These are phyloP conservation scores for Agonopterix heracliana DNA, from an alignment of 2,888 invertebrate species.

Conservation along the genomic window DNA sequence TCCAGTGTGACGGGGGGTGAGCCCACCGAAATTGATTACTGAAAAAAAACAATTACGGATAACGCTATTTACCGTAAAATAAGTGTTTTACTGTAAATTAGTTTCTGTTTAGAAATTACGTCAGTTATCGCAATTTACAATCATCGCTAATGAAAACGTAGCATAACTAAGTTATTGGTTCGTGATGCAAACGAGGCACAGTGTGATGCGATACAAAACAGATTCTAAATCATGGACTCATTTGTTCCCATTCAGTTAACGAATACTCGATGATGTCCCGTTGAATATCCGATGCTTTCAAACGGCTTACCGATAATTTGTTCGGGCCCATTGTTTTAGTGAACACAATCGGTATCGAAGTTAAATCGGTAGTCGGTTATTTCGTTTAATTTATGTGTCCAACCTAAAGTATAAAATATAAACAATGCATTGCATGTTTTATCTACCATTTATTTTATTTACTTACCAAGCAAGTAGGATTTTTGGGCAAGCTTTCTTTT, in stretches of 20 bases:
- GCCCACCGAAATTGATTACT: too few relatives aligned
- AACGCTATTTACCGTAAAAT: too few relatives aligned
- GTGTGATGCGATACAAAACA: slow-evolving; percentile 43
- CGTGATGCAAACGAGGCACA: slow-evolving; percentile 42
- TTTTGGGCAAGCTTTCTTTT: too few relatives aligned
- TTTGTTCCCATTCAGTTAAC: slow-evolving; percentile 62
- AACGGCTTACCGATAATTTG: slow-evolving; percentile 43
- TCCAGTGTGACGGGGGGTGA: too few relatives aligned
- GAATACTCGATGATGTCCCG: slow-evolving; percentile 48
- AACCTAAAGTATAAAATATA: too few relatives aligned
- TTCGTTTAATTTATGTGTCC: background rate
- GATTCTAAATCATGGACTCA: slow-evolving; percentile 58
- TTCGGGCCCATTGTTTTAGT: slow-evolving; percentile 24
- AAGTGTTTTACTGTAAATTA: too few relatives aligned
- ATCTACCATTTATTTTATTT: too few relatives aligned
- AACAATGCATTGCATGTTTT: too few relatives aligned
- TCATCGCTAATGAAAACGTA: slow-evolving; percentile 24
- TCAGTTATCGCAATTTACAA: slow-evolving; percentile 4
- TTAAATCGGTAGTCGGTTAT: slow-evolving; percentile 6
- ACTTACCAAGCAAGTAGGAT: too few relatives aligned
- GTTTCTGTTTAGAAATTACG: background rate
- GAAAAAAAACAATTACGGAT: too few relatives aligned
- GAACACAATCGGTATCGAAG: background rate
- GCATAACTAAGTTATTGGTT: slow-evolving; percentile 37
- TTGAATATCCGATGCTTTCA: slow-evolving; percentile 29